Evolutionary conservation across 53 echinoderm and acorn worm genomes (phyloP).

Genomic region (Actinopyga echinites): DNA sequence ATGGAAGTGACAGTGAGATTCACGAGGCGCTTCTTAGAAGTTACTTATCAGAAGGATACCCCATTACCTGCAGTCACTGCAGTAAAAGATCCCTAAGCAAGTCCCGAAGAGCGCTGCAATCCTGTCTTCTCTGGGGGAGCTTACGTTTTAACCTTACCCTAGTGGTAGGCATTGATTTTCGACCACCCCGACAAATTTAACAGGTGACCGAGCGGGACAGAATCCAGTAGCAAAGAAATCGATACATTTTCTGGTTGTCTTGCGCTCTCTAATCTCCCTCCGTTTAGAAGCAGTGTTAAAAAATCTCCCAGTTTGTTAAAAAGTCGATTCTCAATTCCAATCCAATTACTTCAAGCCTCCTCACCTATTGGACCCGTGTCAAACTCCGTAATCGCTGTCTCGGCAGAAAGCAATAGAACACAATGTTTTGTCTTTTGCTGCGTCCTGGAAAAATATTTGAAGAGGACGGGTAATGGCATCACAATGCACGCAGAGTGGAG

Average conservation of each 20-base stretch:
- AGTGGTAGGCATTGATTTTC: too few species aligned
- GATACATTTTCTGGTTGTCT: background rate
- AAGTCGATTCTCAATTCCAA: slow-evolving; percentile 32
- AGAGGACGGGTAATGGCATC: slow-evolving; percentile 21
- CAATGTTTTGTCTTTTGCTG: slow-evolving; percentile 2
- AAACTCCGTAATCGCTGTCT: slow-evolving; percentile 28
- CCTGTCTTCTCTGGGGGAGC: too few species aligned
- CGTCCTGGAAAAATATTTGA: slow-evolving; percentile 33
- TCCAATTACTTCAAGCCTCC: slow-evolving; percentile 32
- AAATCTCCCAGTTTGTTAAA: slow-evolving; percentile 24
- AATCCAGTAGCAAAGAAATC: background rate
- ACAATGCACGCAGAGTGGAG: background rate
- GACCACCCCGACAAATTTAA: background rate
- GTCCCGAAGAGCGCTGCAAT: too few species aligned
- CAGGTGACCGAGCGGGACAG: slow-evolving; percentile 2
- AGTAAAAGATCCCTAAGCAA: too few species aligned
- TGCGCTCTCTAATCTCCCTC: slow-evolving; percentile 11
- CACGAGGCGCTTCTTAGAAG: too few species aligned
- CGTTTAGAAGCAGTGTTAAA: slow-evolving; percentile 20
- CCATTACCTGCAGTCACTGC: too few species aligned
- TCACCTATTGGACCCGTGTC: slow-evolving; percentile 27
- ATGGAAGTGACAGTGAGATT: too few species aligned
- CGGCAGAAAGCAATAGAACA: slow-evolving; percentile 6
- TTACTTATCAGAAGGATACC: too few species aligned
- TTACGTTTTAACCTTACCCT: too few species aligned